These are phyloP conservation scores for Torymus aiolomorphi DNA, from an alignment of 2,888 invertebrate species.

Conservation along the genomic window DNA sequence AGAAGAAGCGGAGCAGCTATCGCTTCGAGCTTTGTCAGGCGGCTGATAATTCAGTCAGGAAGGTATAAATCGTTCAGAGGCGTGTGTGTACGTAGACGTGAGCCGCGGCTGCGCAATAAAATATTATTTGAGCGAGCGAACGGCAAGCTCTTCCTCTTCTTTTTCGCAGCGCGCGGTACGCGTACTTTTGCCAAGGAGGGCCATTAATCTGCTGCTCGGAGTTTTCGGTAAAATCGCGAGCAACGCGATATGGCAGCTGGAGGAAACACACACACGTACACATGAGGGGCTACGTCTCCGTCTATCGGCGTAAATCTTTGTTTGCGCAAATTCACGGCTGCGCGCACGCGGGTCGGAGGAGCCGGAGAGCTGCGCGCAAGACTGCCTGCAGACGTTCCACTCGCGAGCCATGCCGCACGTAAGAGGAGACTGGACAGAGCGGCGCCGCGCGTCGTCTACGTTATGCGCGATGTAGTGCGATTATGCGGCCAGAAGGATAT, in stretches of 20 bases:
- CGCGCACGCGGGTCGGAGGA: conserved; percentile 26
- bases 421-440: conserved; percentile 67
- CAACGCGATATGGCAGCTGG: not conserved
- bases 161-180: not conserved
- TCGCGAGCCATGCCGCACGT: conserved; percentile 55
- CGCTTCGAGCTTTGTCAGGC: conserved; percentile 45
- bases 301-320: conserved; percentile 70
- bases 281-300: conserved; percentile 32
- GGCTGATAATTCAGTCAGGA: conserved; percentile 51
- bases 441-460: conserved; percentile 65
- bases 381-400: not conserved
- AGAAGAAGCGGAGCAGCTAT: conserved; percentile 6
- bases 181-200: conserved; percentile 25
- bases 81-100: not conserved
- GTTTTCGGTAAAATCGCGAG: conserved; percentile 53
- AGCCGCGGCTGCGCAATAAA: conserved; percentile 34
- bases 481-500: conserved; percentile 66
- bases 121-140: conserved; percentile 50
- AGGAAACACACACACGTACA: too few species aligned
- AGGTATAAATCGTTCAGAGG: conserved; percentile 45
- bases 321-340: conserved; percentile 69
- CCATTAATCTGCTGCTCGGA: conserved; percentile 52
- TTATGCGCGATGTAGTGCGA: conserved; percentile 63
- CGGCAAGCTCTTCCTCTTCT: conserved; percentile 28
- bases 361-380: conserved; percentile 12